Conservation (phyloP, 2,888 invertebrate species). For the Furcula furcula region DNA sequence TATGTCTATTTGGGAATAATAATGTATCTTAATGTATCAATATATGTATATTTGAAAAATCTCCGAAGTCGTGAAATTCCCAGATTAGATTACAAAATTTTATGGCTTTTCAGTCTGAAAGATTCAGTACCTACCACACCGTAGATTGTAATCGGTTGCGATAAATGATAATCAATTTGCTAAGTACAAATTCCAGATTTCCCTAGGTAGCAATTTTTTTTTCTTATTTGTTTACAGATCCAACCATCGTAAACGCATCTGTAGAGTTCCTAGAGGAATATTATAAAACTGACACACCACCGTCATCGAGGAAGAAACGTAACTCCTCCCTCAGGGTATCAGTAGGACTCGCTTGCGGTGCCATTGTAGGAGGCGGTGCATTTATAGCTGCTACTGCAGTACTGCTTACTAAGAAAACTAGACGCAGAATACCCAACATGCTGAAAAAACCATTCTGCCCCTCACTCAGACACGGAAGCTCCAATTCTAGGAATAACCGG, state of each 20-base stretch:
- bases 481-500: conserved; percentile 65
- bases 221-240: conserved; percentile 60
- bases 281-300: conserved; percentile 73
- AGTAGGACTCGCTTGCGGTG: conserved; percentile 69
- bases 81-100: no score
- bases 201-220: no score
- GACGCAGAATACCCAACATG: conserved; percentile 64
- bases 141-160: no score
- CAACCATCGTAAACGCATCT: conserved; percentile 82
- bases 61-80: no score
- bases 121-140: no score
- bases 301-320: conserved; percentile 64
- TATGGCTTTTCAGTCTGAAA: no score
- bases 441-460: conserved; percentile 76
- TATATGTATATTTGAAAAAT: no score
- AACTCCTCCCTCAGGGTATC: conserved; percentile 76
- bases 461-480: conserved; percentile 55
- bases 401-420: conserved; percentile 79
- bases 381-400: conserved; percentile 83
- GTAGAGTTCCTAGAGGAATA: conserved; percentile 83
- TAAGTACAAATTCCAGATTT: no score
- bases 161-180: no score
- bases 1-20: no score
- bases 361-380: conserved; percentile 77
- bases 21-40: no score